These are phyloP conservation scores for Lithophane socia DNA, from an alignment of 2,888 invertebrate genomes.

Conservation along the genomic window DNA sequence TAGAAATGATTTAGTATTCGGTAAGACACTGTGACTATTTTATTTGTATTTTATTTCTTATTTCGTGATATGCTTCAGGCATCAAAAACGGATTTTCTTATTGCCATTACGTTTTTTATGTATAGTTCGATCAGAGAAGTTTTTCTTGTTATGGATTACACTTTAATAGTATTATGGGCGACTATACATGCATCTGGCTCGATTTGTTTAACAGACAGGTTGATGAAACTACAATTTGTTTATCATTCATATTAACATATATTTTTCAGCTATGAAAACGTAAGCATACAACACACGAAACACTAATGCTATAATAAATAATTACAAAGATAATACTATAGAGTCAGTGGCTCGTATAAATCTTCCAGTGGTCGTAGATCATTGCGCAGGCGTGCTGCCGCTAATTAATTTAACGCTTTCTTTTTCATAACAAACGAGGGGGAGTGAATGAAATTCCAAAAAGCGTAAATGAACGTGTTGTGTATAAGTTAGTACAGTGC, in stretches of 20 bases:
- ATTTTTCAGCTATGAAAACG: slow-evolving; percentile 33
- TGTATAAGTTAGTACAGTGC: slow-evolving; percentile 84
- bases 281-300: slow-evolving; percentile 43
- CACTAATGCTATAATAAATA: slow-evolving; percentile 61
- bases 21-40: neutral
- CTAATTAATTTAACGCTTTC: slow-evolving; percentile 87
- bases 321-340: slow-evolving; percentile 63
- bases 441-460: slow-evolving; percentile 87
- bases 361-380: slow-evolving; percentile 79
- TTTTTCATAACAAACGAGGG: slow-evolving; percentile 82
- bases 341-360: slow-evolving; percentile 69
- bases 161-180: neutral
- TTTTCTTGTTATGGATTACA: neutral
- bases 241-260: slow-evolving; percentile 35
- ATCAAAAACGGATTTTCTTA: neutral
- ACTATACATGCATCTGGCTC: slow-evolving; percentile 15
- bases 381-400: slow-evolving; percentile 79
- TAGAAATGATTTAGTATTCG: slow-evolving; percentile 56
- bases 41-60: neutral
- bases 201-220: slow-evolving; percentile 26
- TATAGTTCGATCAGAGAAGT: neutral
- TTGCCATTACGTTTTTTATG: neutral
- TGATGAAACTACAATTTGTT: slow-evolving; percentile 35
- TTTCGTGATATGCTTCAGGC: neutral
- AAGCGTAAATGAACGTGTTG: slow-evolving; percentile 84